These are phyloP conservation scores for Leuciscus idus DNA, from an alignment of 2,113 vertebrate species.

Conservation along the genomic window DNA sequence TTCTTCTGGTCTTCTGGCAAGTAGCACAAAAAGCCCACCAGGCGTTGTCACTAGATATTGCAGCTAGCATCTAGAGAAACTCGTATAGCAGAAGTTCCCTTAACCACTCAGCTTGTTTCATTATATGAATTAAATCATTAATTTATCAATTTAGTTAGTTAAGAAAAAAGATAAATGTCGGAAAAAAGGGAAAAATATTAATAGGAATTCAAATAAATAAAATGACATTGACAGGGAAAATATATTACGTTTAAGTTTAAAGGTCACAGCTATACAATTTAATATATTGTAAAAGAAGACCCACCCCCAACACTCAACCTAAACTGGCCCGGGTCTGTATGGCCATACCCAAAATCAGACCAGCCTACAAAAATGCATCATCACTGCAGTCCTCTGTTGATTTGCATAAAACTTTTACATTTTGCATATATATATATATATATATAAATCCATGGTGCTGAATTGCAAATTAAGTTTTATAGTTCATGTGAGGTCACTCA, in stretches of 20 bases:
- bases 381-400: background rate
- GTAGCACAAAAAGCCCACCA: too few relatives aligned
- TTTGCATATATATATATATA: too few relatives aligned
- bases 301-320: too few relatives aligned
- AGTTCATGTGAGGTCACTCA: background rate
- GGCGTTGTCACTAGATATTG: too few relatives aligned
- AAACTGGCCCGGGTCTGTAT: too few relatives aligned
- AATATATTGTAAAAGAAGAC: too few relatives aligned
- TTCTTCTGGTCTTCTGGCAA: background rate
- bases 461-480: background rate
- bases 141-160: background rate
- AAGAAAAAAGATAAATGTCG: too few relatives aligned
- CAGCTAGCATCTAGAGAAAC: background rate
- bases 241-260: too few relatives aligned
- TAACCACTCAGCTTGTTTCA: background rate
- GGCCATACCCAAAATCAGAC: too few relatives aligned
- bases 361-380: background rate
- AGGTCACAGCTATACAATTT: too few relatives aligned
- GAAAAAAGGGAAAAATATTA: background rate
- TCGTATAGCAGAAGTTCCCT: background rate
- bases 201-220: background rate
- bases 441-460: background rate
- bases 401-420: too few relatives aligned
- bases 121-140: background rate
- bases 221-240: too few relatives aligned